Evolutionary conservation across 2,888 invertebrate genomes (phyloP), one percentile per base, ranked within the genome.

Genomic region (Suillia variegata): DNA sequence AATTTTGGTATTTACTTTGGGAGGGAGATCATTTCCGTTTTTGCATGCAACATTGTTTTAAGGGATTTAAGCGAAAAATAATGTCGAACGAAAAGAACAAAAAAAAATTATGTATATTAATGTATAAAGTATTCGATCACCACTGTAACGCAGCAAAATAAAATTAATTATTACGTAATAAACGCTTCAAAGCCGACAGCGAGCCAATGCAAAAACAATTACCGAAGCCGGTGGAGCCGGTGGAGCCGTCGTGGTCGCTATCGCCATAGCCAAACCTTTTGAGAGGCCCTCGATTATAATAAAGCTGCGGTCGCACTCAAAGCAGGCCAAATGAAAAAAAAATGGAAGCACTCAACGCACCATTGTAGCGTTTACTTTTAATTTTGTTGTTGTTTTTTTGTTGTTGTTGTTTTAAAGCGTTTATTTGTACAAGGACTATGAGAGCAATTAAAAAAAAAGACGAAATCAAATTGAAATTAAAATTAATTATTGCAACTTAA

Each of bases 81-180:
- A n/a, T n/a, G n/a, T n/a, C n/a, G n/a, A 38, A 42, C 15, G 31
- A 61, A 51, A 58, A 54, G 22, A 22, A 50, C 42, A 5, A 59
- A 55, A 42, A 51, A 52, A 15, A 17, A 50, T 21, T 33, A 21
- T 15, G 38, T 5, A 47, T 26, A 26, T 26, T n/a, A n/a, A n/a
- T n/a, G n/a, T n/a, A n/a, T n/a, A n/a, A n/a, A n/a, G n/a, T n/a
- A n/a, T 61, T 67, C 62, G 68, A 68, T 68, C 68, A 68, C 68
- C 68, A 68, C 67, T 65, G 68, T 67, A 67, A 68, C 76, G 67
- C 67, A 67, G 56, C 57, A 61, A 53, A 59, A 49, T 50, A 62
- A 54, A 60, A 15, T 31, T 55, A 57, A 54, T 56, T 52, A 17
- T 48, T 45, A 24, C 42, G 52, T 54, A 17, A 50, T 26, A 48